phyloP scores from a whole-genome alignment of 2,797 vertebrate species.

The Pangasius mekongensis region DNA sequence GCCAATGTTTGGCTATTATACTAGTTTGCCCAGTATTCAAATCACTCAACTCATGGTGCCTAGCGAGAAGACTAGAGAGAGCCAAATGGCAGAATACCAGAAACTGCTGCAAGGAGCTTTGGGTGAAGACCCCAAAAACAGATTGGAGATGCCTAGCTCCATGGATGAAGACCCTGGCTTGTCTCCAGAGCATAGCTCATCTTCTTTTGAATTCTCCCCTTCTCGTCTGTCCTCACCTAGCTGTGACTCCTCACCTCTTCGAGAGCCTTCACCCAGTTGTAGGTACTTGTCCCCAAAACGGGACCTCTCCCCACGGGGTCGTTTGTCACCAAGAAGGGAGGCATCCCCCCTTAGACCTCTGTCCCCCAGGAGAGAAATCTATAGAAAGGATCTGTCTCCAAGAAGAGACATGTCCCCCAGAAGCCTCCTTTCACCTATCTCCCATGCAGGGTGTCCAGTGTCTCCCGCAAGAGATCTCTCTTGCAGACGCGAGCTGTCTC shows the following conservation, averaged over 20 bases:
- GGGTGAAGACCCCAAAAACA: constrained; percentile 80
- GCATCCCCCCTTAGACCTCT: constrained; percentile 87
- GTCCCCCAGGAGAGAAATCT: constrained; percentile 88
- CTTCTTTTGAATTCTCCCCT: constrained; percentile 84
- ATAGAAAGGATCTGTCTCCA: constrained; percentile 88
- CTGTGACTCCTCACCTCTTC: constrained; percentile 84
- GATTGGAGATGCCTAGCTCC: constrained; percentile 82
- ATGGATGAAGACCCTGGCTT: constrained; percentile 87
- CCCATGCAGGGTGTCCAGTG: constrained; percentile 67
- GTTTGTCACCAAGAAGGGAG: constrained; percentile 87
- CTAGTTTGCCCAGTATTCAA: constrained; percentile 93
- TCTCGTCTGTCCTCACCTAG: constrained; percentile 89
- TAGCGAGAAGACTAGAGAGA: constrained; percentile 76
- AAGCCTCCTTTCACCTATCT: constrained; percentile 72
- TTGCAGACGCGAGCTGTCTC: constrained; percentile 81
- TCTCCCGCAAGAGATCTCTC: constrained; percentile 79
- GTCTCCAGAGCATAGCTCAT: constrained; percentile 79
- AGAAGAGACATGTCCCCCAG: constrained; percentile 74
- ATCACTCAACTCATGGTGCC: constrained; percentile 87
- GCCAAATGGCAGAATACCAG: constrained; percentile 82
- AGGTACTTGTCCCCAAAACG: constrained; percentile 89
- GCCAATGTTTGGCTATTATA: constrained; percentile 89
- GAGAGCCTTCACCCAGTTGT: constrained; percentile 84
- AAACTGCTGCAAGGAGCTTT: constrained; percentile 81
- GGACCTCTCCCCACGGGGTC: constrained; percentile 84